These are phyloP conservation scores for Marmota flaviventris DNA, from an alignment of 2,113 vertebrate genomes.

Conservation along the genomic window DNA sequence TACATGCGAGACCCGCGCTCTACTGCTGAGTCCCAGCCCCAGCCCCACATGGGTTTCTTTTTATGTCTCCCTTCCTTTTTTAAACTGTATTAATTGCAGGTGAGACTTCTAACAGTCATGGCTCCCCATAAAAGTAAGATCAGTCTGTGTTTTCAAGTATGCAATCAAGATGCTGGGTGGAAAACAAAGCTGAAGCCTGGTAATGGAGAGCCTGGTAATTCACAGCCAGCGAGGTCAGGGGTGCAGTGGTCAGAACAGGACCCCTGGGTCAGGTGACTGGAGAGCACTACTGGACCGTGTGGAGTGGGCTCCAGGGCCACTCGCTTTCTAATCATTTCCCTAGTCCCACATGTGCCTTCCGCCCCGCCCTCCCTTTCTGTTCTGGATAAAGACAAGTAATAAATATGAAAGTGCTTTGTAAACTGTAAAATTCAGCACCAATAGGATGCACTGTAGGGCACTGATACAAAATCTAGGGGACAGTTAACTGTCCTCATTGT, in stretches of 20 bases:
- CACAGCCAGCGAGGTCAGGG: neutral
- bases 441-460: rapidly evolving
- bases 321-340: no score
- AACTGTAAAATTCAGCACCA: neutral
- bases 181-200: neutral
- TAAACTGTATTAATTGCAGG: neutral
- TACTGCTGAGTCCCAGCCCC: no score
- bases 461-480: neutral
- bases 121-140: neutral
- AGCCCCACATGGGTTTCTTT: no score
- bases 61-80: neutral
- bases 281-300: rapidly evolving
- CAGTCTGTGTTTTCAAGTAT: neutral
- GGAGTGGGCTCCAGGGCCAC: rapidly evolving
- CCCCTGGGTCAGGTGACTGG: rapidly evolving
- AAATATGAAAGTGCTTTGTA: neutral
- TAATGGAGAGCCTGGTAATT: rapidly evolving
- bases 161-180: neutral
- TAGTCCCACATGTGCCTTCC: no score
- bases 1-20: no score
- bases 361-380: neutral
- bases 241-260: rapidly evolving
- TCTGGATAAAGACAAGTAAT: neutral
- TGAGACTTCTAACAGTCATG: neutral
- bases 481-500: neutral